Base-by-base conservation (phyloP, 2,113 vertebrate genomes). In the Motacilla tschutschensis region DNA sequence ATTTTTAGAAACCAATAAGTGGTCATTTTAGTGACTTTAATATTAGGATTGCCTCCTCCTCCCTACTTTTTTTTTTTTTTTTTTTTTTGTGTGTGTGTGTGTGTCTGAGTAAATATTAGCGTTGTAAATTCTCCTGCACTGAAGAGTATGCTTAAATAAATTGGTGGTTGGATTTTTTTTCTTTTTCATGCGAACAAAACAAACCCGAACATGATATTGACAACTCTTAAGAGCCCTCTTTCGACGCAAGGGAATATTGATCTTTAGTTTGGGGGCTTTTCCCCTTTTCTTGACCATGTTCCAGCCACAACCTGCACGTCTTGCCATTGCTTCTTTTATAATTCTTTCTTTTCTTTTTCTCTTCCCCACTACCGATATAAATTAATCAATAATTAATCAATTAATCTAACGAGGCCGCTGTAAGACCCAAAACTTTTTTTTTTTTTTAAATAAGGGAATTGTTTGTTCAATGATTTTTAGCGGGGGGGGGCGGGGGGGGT, bases 141-240 rank as follows among this genome's bases (percentile, higher is more conserved):
- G 60, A 83, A 72, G 43, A 66, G 19, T 62, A 26, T 40, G 48
- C 31, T 74, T 69, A 67, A 90, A 28, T 79, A 46, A 85, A 9
- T 83, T 82, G 36, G 10, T 28, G 8, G 14, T n/a, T 53, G 18
- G 38, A 17, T 36, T 59, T 44, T 44, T 51, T 47, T 13, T 50
- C 28, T 51, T 51, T 51, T 1, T 33, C 58, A 5, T 77, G 59
- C 3, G 22, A 69, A 69, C 21, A 91, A 86, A 86, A 87, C 76
- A 83, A 85, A 76, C 47, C 5, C 64, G 8, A 92, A 92, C 41
- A 55, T 73, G 66, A 60, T 71, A 86, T 8, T 89, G 92, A 79
- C 87, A 93, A 91, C 64, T 83, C 65, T 87, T 89, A 93, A 89
- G 84, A 79, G 81, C 87, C 72, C 73, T 92, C 82, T 88, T 86